A percentile compares a stretch with the other conserved stretches of the same genome.
Evolutionary conservation across 2,888 invertebrate species (phyloP).

Genomic region (Cantharis rustica): DNA sequence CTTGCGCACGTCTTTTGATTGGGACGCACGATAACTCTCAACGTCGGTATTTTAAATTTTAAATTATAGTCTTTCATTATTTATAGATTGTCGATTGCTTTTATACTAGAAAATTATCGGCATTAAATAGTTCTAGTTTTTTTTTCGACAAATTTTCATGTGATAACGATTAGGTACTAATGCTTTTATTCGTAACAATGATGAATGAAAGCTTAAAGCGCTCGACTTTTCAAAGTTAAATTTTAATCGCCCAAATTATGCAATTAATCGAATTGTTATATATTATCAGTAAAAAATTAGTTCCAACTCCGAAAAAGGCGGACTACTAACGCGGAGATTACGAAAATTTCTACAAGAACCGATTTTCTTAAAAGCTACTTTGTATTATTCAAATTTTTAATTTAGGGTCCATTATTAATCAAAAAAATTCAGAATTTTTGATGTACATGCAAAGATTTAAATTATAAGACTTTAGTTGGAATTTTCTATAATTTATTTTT

Average conservation of each 20-base stretch:
- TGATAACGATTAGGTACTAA: constrained; percentile 10
- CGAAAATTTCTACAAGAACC: neutral
- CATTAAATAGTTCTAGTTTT: constrained; percentile 31
- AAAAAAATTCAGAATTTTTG: neutral
- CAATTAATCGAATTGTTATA: too few species aligned
- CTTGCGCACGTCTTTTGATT: constrained; percentile 41
- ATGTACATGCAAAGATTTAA: too few species aligned
- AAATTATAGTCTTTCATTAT: constrained; percentile 46
- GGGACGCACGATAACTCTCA: constrained; percentile 40
- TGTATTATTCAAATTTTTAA: neutral
- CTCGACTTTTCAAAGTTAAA: too few species aligned
- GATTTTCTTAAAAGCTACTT: neutral
- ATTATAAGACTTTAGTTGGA: too few species aligned
- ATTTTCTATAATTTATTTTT: too few species aligned
- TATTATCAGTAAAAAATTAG: too few species aligned
- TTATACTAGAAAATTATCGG: constrained; percentile 45
- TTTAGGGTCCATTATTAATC: neutral
- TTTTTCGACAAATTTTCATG: constrained; percentile 10
- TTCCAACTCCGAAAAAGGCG: too few species aligned
- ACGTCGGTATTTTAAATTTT: constrained; percentile 43
- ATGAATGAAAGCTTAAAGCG: neutral
- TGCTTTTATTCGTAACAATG: neutral
- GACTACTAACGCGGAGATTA: neutral
- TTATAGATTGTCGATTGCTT: constrained; percentile 45
- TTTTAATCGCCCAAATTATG: too few species aligned